These are phyloP conservation scores for Lutjanus erythropterus DNA, from an alignment of 2,113 vertebrate species.

Conservation along the genomic window DNA sequence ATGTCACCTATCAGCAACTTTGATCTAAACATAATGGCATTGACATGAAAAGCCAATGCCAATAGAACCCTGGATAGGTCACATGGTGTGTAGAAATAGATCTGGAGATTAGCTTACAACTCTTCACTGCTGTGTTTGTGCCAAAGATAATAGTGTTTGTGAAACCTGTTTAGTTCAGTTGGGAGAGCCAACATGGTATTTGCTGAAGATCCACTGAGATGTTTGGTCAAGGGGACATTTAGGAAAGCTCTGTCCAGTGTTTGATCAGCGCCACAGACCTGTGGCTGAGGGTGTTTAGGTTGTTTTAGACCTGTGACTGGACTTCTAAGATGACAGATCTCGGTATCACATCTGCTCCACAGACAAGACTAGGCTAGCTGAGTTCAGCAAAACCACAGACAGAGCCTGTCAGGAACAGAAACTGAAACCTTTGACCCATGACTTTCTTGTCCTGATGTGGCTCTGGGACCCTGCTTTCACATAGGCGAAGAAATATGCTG, in stretches of 20 bases:
- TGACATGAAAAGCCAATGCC: background rate
- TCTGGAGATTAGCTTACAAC: background rate
- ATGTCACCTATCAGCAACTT: background rate
- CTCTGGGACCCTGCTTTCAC: background rate
- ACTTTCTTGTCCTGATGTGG: constrained; percentile 18
- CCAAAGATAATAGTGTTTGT: constrained; percentile 19
- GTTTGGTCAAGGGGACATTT: background rate
- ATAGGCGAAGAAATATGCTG: background rate
- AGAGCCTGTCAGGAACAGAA: constrained; percentile 14
- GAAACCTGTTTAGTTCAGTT: background rate
- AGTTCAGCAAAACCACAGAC: background rate
- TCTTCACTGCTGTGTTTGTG: constrained; percentile 5
- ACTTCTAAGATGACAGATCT: background rate
- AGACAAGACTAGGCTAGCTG: background rate
- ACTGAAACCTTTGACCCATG: constrained; percentile 6
- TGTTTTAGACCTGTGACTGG: background rate
- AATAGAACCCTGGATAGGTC: background rate
- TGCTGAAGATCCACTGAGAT: constrained; percentile 10
- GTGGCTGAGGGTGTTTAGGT: background rate
- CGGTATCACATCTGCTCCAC: constrained; percentile 19
- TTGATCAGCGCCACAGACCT: background rate
- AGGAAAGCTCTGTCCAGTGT: background rate
- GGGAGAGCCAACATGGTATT: background rate
- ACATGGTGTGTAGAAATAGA: background rate
- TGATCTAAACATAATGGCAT: background rate